Base-by-base conservation (phyloP, 1,140 invertebrate species). In the Caerostris darwini region DNA sequence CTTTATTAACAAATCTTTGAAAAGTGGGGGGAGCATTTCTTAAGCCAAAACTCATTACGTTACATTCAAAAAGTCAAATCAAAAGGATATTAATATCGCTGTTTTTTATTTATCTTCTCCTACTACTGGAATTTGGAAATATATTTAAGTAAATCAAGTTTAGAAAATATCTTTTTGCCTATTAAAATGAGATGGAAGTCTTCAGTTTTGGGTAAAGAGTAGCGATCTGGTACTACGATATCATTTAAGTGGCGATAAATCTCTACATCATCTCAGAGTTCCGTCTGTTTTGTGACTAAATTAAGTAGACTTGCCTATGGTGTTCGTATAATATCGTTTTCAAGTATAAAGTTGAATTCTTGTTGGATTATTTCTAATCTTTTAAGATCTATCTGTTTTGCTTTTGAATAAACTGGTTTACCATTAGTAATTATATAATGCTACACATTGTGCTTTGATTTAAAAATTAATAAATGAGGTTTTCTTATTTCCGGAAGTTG, bases 171-270 rank as follows among this genome's bases (percentile, higher is more conserved):
- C 95, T 19, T 64, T 71, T 95, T 96, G 17, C 50, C 5, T 58
- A 8, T 34, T 58, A 54, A 67, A 90, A 54, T 77, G 64, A n/a
- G 14, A 54, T 93, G 95, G 95, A 54, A 93, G 53, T 95, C 95
- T 34, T 94, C 87, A 95, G 50, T 95, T 61, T 7, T n/a, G n/a
- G n/a, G n/a, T n/a, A n/a, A n/a, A n/a, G 94, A 95, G 87, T 95
- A 95, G 8, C 86, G 94, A 95, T 95, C 95, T 14, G 94, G 90
- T 17, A 89, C 89, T 17, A 94, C 95, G 7, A 92, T 57, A 17
- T 56, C 19, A 56, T 95, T 95, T 17, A 95, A 94, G 95, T 64
- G 82, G 34, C 88, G 93, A 69, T 95, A 95, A 61, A 95, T 95
- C 4, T 95, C 94, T 34, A 58, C 94, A 94, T 12, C 92, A 87